Evolutionary conservation across 2,797 vertebrate species (phyloP).

Genomic region (Silurus lanzhouensis): DNA sequence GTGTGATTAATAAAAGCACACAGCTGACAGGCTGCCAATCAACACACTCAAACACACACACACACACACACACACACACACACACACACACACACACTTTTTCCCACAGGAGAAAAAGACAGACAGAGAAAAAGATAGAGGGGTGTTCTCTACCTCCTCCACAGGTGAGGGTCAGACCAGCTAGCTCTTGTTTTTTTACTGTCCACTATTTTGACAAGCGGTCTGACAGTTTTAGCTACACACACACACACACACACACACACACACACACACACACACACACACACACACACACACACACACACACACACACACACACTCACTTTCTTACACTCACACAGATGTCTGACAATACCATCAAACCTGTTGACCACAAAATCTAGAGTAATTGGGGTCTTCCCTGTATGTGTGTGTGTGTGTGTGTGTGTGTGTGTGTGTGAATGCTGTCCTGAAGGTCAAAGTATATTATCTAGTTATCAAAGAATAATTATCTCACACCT

Average conservation of each 20-base stretch:
- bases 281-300: not conserved
- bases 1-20: slow-evolving; percentile 51
- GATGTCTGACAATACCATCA: slow-evolving; percentile 41
- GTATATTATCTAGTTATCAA: not conserved
- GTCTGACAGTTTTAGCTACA: slow-evolving; percentile 44
- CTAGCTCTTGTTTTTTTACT: slow-evolving; percentile 25
- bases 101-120: slow-evolving; percentile 4
- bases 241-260: slow-evolving; percentile 24
- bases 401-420: slow-evolving; percentile 31
- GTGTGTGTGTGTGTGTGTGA: slow-evolving; percentile 3
- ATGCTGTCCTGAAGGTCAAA: not conserved
- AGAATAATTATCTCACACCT: not conserved
- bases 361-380: slow-evolving; percentile 46
- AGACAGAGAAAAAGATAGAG: slow-evolving; percentile 35
- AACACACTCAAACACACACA: slow-evolving; percentile 33
- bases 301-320: no score
- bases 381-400: slow-evolving; percentile 47
- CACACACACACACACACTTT: no score
- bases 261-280: slow-evolving; percentile 19
- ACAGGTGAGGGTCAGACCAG: slow-evolving; percentile 46
- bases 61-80: not conserved
- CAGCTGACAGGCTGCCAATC: slow-evolving; percentile 50
- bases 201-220: slow-evolving; percentile 35
- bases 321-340: not conserved
- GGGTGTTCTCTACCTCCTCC: slow-evolving; percentile 34